These are phyloP conservation scores for Drosophila macrothrix DNA, from an alignment of 2,888 invertebrate genomes.

Conservation along the genomic window DNA sequence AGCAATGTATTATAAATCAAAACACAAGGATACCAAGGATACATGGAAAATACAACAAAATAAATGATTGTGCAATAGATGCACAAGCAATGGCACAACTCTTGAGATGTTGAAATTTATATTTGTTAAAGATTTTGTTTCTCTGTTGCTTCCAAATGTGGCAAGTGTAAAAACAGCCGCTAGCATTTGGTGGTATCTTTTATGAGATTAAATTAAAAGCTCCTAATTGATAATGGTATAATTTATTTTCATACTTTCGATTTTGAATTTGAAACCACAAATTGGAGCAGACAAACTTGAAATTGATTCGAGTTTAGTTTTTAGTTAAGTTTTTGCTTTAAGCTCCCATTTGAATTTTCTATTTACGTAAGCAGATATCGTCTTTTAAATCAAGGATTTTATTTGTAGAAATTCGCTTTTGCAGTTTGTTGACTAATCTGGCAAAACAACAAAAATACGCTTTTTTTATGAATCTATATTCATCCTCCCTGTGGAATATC, in stretches of 20 bases:
- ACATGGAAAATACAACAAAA: not conserved
- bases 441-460: not conserved
- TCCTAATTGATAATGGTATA: accelerated
- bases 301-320: not conserved
- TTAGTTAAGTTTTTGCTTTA: not conserved
- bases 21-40: not conserved
- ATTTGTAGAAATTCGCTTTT: not conserved
- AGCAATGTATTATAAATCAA: not conserved
- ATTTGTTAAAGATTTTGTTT: not conserved
- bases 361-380: not conserved
- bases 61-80: not conserved
- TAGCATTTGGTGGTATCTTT: not conserved
- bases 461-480: not conserved
- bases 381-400: not conserved
- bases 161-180: not conserved
- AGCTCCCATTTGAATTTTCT: not conserved
- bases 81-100: not conserved
- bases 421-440: not conserved
- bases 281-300: not conserved
- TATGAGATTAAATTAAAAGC: not conserved
- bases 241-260: not conserved
- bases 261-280: not conserved
- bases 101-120: not conserved
- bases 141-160: not conserved
- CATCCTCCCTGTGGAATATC: not conserved